Conservation (phyloP, 64 coral and sea anemone species). For the Acropora yongei region DNA sequence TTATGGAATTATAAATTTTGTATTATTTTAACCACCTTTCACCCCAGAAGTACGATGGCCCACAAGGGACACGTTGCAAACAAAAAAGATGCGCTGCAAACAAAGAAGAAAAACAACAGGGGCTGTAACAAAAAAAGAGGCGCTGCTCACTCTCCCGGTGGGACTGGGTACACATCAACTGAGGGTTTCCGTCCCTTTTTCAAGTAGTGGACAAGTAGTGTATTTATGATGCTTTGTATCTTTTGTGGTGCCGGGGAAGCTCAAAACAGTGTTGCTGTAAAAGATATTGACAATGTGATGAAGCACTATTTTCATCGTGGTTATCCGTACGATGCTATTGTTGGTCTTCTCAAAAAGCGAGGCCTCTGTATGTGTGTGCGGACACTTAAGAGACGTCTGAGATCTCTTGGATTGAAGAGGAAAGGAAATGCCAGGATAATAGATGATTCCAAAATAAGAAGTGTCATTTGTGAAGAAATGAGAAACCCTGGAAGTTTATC, state of each 20-base stretch:
- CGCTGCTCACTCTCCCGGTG: background rate
- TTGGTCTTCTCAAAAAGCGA: conserved; percentile 6
- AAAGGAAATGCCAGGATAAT: conserved; percentile 3
- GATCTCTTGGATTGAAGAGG: conserved; percentile 25
- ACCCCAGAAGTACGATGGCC: too few relatives aligned
- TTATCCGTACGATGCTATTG: conserved; percentile 32
- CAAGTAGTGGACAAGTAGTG: background rate
- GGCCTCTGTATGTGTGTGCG: conserved; percentile 9
- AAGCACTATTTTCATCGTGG: conserved; percentile 38
- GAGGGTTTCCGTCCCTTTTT: background rate
- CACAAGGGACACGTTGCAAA: too few relatives aligned
- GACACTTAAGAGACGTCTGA: conserved; percentile 20
- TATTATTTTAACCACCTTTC: too few relatives aligned
- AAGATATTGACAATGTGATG: background rate
- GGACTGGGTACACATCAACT: background rate
- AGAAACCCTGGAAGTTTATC: conserved; percentile 20
- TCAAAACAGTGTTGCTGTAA: background rate
- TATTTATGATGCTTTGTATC: conserved; percentile 10
- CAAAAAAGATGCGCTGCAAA: too few relatives aligned
- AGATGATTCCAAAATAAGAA: conserved; percentile 9
- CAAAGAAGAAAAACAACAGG: too few relatives aligned
- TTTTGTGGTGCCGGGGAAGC: conserved; percentile 1
- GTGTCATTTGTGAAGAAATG: conserved; percentile 37
- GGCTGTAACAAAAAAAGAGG: background rate
- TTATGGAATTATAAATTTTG: too few relatives aligned